Conservation (phyloP, 2,113 vertebrate species). For the Pluvialis apricaria region DNA sequence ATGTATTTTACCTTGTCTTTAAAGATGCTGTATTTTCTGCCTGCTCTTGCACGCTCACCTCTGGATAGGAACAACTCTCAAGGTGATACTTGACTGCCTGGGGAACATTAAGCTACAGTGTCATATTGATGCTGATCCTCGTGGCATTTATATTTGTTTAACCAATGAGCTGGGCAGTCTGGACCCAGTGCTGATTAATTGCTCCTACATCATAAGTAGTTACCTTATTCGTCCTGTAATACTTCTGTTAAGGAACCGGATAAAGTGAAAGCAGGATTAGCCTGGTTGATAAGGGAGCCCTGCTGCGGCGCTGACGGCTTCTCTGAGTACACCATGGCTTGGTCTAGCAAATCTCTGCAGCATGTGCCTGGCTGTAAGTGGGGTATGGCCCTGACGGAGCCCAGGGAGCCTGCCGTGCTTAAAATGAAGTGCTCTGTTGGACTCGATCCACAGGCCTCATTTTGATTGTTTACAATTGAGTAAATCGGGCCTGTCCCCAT, state of each 20-base stretch:
- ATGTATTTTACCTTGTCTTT: not conserved
- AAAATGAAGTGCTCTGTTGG: not conserved
- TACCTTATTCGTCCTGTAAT: fast-evolving
- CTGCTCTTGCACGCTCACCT: not conserved
- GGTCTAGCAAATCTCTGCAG: not conserved
- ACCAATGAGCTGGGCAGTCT: not conserved
- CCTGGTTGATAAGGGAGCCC: not conserved
- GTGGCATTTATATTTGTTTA: not conserved
- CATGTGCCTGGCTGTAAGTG: not conserved
- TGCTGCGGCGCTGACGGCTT: fast-evolving
- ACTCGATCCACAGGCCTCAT: not conserved
- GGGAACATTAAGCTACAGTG: not conserved
- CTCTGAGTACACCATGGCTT: not conserved
- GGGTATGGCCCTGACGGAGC: not conserved
- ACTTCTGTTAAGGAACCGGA: not conserved
- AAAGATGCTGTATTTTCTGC: not conserved
- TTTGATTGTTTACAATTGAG: not conserved
- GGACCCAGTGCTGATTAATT: not conserved
- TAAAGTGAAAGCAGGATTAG: not conserved
- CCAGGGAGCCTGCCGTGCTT: not conserved
- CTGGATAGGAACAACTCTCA: not conserved
- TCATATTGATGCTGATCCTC: not conserved
- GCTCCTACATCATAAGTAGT: not conserved
- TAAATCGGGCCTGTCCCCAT: not conserved
- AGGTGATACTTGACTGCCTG: not conserved